phyloP scores from a whole-genome alignment of 2,888 invertebrate species.

The Pediacus dermestoides region DNA sequence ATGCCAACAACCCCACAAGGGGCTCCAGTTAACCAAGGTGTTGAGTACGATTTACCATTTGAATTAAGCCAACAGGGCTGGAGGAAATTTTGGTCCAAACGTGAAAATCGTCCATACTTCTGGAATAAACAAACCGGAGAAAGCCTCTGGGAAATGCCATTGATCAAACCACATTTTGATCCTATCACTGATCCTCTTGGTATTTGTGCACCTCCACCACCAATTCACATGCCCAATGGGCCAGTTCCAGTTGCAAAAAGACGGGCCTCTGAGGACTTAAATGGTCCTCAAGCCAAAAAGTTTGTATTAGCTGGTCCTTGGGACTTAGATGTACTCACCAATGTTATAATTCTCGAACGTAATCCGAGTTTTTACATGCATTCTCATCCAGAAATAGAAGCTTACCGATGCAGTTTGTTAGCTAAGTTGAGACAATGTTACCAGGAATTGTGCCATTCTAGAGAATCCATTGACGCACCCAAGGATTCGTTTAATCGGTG shows the following conservation, averaged over 20 bases:
- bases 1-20: constrained; percentile 60
- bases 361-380: constrained; percentile 82
- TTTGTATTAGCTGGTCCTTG: constrained; percentile 76
- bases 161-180: constrained; percentile 79
- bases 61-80: constrained; percentile 84
- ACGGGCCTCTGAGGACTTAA: constrained; percentile 71
- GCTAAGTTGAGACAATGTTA: constrained; percentile 86
- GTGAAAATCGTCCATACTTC: constrained; percentile 92
- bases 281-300: constrained; percentile 73
- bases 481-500: constrained; percentile 95
- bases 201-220: constrained; percentile 28
- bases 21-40: constrained; percentile 52
- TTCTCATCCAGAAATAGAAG: constrained; percentile 92
- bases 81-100: constrained; percentile 95
- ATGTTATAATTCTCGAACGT: constrained; percentile 85
- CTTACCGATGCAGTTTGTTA: constrained; percentile 76
- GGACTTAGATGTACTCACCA: constrained; percentile 91
- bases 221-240: constrained; percentile 19
- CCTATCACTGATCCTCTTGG: constrained; percentile 63
- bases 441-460: constrained; percentile 88
- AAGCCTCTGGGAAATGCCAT: constrained; percentile 95
- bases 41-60: constrained; percentile 55
- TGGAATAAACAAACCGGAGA: constrained; percentile 95
- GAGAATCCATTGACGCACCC: constrained; percentile 92
- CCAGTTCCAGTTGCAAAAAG: constrained; percentile 64